These are phyloP conservation scores for Gavia stellata DNA, from an alignment of 2,113 vertebrate genomes.

Conservation along the genomic window DNA sequence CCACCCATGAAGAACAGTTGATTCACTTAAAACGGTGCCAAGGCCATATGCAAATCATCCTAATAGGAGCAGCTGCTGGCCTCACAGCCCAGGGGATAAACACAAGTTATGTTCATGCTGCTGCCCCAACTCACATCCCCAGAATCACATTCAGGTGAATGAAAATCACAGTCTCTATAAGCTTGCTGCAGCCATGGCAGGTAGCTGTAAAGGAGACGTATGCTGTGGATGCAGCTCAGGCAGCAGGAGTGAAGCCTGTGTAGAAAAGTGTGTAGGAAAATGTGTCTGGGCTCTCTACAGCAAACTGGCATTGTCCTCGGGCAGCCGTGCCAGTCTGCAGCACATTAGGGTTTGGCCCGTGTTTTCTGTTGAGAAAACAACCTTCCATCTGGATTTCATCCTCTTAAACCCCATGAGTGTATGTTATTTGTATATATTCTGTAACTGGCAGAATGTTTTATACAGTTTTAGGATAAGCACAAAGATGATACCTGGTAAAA, in stretches of 20 bases:
- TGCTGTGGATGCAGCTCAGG: not conserved
- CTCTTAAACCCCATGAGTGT: not conserved
- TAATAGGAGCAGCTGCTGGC: conserved; percentile 27
- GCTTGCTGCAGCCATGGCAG: not conserved
- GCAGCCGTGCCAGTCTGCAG: conserved; percentile 14
- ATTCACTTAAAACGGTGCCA: not conserved
- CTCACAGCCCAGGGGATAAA: conserved; percentile 44
- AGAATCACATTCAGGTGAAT: not conserved
- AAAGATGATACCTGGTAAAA: not conserved
- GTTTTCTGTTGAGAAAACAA: not conserved
- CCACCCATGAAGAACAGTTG: conserved; percentile 17
- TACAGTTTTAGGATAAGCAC: not conserved
- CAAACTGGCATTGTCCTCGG: not conserved
- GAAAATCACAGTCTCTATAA: rapidly evolving
- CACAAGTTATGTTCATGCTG: not conserved
- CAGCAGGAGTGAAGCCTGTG: not conserved
- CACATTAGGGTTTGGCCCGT: not conserved
- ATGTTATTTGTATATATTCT: not conserved
- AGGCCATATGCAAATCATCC: conserved; percentile 28
- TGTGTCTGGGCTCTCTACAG: not conserved
- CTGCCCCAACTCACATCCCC: not conserved
- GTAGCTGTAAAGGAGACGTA: not conserved
- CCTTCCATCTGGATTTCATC: conserved; percentile 46
- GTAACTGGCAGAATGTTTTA: not conserved
- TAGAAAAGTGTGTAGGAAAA: not conserved